Conservation (phyloP, 2,888 invertebrate species). For the Phyto melanocephala region DNA sequence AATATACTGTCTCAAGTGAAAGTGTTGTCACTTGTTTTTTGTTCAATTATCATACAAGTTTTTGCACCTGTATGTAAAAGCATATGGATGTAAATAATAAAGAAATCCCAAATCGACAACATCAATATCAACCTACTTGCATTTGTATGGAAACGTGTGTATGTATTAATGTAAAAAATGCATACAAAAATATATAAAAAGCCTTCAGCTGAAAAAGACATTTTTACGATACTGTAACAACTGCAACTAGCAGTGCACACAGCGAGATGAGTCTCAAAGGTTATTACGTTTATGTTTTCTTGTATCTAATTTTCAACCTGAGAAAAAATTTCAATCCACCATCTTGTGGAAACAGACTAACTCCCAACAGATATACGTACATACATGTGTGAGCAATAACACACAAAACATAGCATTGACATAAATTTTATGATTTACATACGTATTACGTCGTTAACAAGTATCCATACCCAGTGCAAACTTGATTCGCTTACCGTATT, state of each 20-base stretch:
- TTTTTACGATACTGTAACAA: not conserved
- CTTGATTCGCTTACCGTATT: no score
- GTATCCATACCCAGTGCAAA: no score
- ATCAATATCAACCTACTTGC: no score
- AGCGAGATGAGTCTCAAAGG: constrained; percentile 2
- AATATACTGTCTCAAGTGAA: constrained; percentile 15
- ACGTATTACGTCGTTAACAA: no score
- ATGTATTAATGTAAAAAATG: no score
- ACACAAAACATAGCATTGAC: constrained; percentile 47
- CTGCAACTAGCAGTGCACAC: not conserved
- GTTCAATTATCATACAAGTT: no score
- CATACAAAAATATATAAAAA: no score
- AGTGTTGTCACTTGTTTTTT: constrained; percentile 20
- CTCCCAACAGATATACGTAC: constrained; percentile 53
- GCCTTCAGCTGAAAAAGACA: no score
- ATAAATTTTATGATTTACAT: constrained; percentile 48
- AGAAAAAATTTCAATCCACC: constrained; percentile 38
- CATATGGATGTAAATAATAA: no score
- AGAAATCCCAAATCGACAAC: not conserved
- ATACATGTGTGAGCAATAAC: not conserved
- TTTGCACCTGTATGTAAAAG: not conserved
- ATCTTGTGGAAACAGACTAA: constrained; percentile 48
- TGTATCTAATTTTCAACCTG: constrained; percentile 40
- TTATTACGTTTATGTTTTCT: not conserved
- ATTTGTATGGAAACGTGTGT: no score